Conservation (phyloP, 2,888 invertebrate genomes). For the Agonopterix arenella region DNA sequence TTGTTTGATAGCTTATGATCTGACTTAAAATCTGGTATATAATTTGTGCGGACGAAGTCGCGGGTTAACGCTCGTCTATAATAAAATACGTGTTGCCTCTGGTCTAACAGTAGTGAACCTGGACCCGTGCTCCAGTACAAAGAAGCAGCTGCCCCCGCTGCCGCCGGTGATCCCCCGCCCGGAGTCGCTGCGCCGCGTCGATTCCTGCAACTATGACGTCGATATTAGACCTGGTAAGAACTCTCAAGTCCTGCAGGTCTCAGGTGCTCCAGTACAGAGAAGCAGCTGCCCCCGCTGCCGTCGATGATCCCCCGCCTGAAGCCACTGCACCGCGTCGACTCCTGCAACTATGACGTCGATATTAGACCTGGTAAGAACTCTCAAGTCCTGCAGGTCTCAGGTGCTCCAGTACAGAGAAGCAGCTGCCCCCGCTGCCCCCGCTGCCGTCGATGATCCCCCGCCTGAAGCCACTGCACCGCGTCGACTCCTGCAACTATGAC, state of each 20-base stretch:
- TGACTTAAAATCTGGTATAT: too few relatives aligned
- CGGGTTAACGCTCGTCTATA: too few relatives aligned
- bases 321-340: constrained; percentile 10
- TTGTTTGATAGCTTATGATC: too few relatives aligned
- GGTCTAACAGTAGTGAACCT: constrained; percentile 22
- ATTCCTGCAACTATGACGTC: background rate
- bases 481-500: background rate
- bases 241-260: too few relatives aligned
- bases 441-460: constrained; percentile 8
- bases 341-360: background rate
- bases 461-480: constrained; percentile 10
- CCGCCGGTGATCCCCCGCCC: constrained; percentile 9
- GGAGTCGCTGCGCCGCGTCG: constrained; percentile 10
- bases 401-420: constrained; percentile 21
- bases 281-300: constrained; percentile 9
- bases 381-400: too few relatives aligned
- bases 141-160: constrained; percentile 9
- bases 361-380: background rate
- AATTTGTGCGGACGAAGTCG: too few relatives aligned
- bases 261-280: constrained; percentile 22
- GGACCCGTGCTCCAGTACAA: constrained; percentile 28
- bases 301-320: constrained; percentile 6
- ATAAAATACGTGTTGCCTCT: background rate
- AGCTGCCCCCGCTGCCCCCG: constrained; percentile 9
- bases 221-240: background rate